phyloP scores from a whole-genome alignment of 2,797 vertebrate genomes.

The Stomatorhinus walkeri region DNA sequence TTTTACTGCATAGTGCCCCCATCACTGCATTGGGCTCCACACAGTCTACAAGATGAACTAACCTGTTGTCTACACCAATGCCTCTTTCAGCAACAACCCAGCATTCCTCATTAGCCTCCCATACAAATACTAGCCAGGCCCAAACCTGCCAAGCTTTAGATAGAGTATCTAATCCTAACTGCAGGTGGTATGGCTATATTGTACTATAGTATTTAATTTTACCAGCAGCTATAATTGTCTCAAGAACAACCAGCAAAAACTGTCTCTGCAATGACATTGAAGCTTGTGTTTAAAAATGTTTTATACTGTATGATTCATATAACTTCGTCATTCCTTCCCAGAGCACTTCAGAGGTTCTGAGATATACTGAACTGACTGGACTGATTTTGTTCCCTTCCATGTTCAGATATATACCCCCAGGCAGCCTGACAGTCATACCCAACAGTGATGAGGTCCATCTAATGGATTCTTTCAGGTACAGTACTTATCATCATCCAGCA shows the following conservation, averaged over 20 bases:
- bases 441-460: not conserved
- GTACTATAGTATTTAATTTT: not conserved
- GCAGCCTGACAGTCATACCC: constrained; percentile 38
- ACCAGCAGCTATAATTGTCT: not conserved
- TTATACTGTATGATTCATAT: not conserved
- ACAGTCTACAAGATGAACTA: not conserved
- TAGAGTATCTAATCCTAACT: not conserved
- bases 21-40: not conserved
- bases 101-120: not conserved
- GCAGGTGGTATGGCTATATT: not conserved
- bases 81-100: not conserved
- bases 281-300: not conserved
- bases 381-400: not conserved
- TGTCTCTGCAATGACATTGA: not conserved
- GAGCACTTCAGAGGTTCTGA: not conserved
- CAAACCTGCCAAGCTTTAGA: not conserved
- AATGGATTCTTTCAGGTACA: not conserved
- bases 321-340: not conserved
- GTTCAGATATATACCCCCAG: not conserved
- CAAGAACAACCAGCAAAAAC: not conserved
- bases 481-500: not conserved
- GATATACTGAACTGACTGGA: not conserved
- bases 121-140: not conserved
- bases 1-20: not conserved
- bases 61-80: not conserved